These are phyloP conservation scores for Pomacea canaliculata DNA, from an alignment of 2,888 invertebrate species.

Conservation along the genomic window DNA sequence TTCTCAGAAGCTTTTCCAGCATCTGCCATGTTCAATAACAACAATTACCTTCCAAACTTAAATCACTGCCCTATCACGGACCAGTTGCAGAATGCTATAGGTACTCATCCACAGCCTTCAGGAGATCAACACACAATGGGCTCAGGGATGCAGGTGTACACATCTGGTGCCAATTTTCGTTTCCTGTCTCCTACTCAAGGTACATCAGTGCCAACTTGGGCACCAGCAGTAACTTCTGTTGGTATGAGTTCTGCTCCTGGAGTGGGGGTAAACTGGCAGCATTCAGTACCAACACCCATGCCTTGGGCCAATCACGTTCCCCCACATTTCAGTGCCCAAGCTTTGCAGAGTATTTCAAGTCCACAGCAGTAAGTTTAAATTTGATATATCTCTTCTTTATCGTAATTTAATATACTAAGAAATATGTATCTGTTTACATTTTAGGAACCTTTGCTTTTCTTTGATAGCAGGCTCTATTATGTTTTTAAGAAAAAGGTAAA, in stretches of 20 bases:
- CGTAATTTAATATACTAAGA: too few relatives aligned
- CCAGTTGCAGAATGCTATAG: conserved; percentile 3
- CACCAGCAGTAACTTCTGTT: conserved; percentile 26
- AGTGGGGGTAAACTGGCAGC: conserved; percentile 44
- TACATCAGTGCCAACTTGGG: conserved; percentile 24
- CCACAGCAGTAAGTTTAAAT: conserved; percentile 9
- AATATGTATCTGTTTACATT: too few relatives aligned
- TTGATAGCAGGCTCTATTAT: too few relatives aligned
- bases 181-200: conserved; percentile 38
- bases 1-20: too few relatives aligned
- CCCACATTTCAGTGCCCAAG: conserved; percentile 22
- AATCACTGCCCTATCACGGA: conserved; percentile 18
- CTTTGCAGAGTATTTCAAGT: background rate
- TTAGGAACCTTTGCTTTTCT: too few relatives aligned
- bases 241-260: conserved; percentile 35
- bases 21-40: conserved; percentile 30
- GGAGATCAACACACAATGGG: background rate
- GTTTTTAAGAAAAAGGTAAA: too few relatives aligned
- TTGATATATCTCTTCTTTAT: too few relatives aligned
- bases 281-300: conserved; percentile 44
- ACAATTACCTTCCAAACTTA: conserved; percentile 32
- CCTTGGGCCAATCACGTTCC: conserved; percentile 34
- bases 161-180: conserved; percentile 25
- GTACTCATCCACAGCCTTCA: conserved; percentile 5
- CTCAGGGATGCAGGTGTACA: conserved; percentile 3